Conservation (phyloP, 2,888 invertebrate species). For the Micropterix aruncella region DNA sequence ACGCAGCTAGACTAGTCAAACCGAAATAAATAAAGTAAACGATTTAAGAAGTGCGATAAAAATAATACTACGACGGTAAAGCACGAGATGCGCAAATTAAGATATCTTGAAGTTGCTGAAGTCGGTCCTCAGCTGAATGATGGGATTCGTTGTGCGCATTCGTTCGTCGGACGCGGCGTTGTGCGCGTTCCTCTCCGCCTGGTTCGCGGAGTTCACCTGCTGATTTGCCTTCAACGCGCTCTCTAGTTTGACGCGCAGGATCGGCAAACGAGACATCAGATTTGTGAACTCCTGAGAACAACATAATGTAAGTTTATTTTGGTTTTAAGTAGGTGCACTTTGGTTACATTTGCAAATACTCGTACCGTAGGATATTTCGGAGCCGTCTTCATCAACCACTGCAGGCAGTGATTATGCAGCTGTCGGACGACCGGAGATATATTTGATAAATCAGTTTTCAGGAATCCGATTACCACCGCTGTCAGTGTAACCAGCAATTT, state of each 20-base stretch:
- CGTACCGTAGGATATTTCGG: constrained; percentile 78
- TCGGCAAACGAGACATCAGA: constrained; percentile 72
- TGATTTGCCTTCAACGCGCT: constrained; percentile 67
- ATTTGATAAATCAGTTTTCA: background rate
- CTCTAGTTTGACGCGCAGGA: constrained; percentile 71
- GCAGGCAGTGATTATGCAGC: constrained; percentile 80
- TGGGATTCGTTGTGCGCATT: constrained; percentile 38
- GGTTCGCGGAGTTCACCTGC: constrained; percentile 28
- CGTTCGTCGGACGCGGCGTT: constrained; percentile 14
- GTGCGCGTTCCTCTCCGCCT: constrained; percentile 16
- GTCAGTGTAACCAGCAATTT: background rate
- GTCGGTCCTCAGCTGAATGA: constrained; percentile 87
- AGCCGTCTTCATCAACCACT: constrained; percentile 83
- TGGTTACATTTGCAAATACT: constrained; percentile 1
- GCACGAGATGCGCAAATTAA: background rate
- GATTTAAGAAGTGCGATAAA: too few relatives aligned
- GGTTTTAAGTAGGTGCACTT: background rate
- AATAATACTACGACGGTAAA: too few relatives aligned
- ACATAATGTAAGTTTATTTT: constrained; percentile 5
- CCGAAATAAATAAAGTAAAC: too few relatives aligned
- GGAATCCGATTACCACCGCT: background rate
- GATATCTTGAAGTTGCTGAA: constrained; percentile 72
- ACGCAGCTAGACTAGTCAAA: too few relatives aligned
- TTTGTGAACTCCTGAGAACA: constrained; percentile 68
- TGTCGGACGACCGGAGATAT: constrained; percentile 42